Percentiles rank a stretch among this genome's conserved stretches.
These are phyloP conservation scores for Lepus townsendii DNA, from an alignment of 2,797 vertebrate genomes.

Conservation along the genomic window DNA sequence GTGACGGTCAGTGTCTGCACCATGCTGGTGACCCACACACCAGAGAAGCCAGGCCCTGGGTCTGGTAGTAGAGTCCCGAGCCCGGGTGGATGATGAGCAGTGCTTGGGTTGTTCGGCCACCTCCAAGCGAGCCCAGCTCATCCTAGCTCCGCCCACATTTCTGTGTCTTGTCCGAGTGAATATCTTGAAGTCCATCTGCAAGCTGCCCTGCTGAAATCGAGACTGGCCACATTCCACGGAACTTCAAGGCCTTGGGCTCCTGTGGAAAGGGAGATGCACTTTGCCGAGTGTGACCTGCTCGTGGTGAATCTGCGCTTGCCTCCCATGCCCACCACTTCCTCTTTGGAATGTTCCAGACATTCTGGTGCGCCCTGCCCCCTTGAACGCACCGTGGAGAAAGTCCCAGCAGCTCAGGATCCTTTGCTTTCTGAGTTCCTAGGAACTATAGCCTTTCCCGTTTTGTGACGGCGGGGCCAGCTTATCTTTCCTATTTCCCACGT, in stretches of 20 bases:
- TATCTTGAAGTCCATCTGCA: conserved; percentile 45
- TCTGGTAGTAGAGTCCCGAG: background rate
- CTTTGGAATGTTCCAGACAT: background rate
- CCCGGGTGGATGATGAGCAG: background rate
- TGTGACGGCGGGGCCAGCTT: background rate
- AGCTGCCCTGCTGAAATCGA: background rate
- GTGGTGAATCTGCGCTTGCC: background rate
- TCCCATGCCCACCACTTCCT: background rate
- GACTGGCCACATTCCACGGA: conserved; percentile 53
- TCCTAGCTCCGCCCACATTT: background rate
- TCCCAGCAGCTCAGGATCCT: background rate
- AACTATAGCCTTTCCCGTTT: background rate
- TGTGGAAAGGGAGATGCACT: background rate
- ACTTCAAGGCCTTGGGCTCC: background rate
- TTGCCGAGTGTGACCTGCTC: conserved; percentile 6
- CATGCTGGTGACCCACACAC: background rate
- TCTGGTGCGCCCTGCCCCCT: background rate
- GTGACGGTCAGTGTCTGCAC: background rate
- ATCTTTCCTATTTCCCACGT: background rate
- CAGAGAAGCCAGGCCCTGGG: background rate
- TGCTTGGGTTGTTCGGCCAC: background rate
- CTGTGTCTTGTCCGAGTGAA: conserved; percentile 29
- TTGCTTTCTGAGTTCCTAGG: background rate
- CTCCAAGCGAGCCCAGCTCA: background rate
- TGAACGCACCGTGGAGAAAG: background rate